A percentile compares a stretch with the other conserved stretches of the same genome.
phyloP scores from a whole-genome alignment of 2,113 vertebrate genomes.

The Leiothrix lutea region DNA sequence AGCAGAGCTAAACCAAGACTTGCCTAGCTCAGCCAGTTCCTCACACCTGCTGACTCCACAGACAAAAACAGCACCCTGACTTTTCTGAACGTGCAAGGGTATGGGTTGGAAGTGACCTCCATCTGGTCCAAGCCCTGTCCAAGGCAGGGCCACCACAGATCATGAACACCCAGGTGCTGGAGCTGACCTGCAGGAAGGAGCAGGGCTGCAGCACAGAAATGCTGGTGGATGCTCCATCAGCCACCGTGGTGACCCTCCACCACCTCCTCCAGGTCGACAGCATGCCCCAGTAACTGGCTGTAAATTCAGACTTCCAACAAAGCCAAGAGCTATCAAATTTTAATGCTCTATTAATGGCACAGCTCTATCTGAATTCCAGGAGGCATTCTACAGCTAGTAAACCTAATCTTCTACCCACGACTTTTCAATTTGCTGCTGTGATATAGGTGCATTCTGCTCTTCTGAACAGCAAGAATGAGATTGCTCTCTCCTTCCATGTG shows the following conservation, averaged over 20 bases:
- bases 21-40: background rate
- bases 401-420: background rate
- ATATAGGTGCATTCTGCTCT: background rate
- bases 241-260: background rate
- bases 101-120: background rate
- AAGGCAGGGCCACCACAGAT: background rate
- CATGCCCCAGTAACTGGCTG: accelerated
- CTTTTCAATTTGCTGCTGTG: constrained; percentile 13
- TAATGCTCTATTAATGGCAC: background rate
- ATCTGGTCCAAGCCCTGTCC: background rate
- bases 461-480: background rate
- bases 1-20: background rate
- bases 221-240: background rate
- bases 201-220: background rate
- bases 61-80: background rate
- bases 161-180: accelerated
- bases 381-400: constrained; percentile 4
- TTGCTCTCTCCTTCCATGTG: background rate
- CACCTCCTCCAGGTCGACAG: background rate
- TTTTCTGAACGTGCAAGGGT: accelerated
- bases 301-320: background rate
- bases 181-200: background rate
- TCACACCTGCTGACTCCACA: background rate
- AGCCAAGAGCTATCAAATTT: background rate
- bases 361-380: background rate